phyloP scores from a whole-genome alignment of 1,140 invertebrate genomes.

The Zaprionus nigranus region DNA sequence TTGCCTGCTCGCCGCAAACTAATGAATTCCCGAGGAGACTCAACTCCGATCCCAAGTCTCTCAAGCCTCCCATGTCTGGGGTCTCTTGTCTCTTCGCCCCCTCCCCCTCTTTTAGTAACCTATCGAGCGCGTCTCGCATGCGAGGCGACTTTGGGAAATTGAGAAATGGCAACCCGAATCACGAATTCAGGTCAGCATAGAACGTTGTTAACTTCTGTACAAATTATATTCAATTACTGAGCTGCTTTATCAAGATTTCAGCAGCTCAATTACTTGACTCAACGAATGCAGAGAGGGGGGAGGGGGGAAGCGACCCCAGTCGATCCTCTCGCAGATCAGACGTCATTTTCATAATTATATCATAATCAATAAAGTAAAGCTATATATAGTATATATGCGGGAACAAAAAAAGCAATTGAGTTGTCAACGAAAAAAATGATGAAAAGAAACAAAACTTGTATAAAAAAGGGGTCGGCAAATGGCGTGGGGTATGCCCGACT shows the following conservation, averaged over 20 bases:
- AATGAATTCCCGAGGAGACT: background rate
- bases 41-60: background rate
- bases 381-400: background rate
- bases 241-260: slow-evolving; percentile 73
- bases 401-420: slow-evolving; percentile 27
- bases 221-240: slow-evolving; percentile 79
- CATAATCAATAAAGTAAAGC: slow-evolving; percentile 52
- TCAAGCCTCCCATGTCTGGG: background rate
- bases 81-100: background rate
- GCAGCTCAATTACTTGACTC: slow-evolving; percentile 66
- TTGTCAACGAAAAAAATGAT: slow-evolving; percentile 31
- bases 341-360: slow-evolving; percentile 63
- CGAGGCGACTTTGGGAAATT: slow-evolving; percentile 29
- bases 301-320: slow-evolving; percentile 9
- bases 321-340: slow-evolving; percentile 24
- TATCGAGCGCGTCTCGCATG: background rate
- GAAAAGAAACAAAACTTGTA: slow-evolving; percentile 13
- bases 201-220: slow-evolving; percentile 51
- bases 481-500: background rate
- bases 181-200: slow-evolving; percentile 55
- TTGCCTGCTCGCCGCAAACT: slow-evolving; percentile 10
- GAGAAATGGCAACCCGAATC: slow-evolving; percentile 41
- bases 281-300: background rate
- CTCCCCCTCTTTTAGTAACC: too few relatives aligned
- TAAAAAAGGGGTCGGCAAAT: slow-evolving; percentile 5